Evolutionary conservation across 2,888 invertebrate species (phyloP), one percentile per base, ranked within the genome.

Genomic region (Mesorhabditis belari): DNA sequence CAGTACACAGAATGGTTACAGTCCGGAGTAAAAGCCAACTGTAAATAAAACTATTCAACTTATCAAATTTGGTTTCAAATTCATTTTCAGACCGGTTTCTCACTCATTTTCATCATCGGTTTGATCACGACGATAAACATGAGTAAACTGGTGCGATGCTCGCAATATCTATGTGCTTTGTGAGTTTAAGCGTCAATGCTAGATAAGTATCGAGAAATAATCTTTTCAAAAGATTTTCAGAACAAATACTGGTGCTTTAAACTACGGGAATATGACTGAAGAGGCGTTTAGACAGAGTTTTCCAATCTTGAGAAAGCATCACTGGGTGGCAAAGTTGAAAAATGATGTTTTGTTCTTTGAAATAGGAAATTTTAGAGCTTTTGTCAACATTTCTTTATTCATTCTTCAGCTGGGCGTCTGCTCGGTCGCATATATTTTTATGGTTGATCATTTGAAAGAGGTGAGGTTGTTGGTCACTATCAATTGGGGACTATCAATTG

Each of bases 101-200:
- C 59, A 1, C 60, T 80, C 21, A 70, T 79, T 17, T 63, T 80
- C 51, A 28, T 73, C 6, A 63, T 77, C 35, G 79, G 79, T 27
- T 65, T 75, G 28, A 66, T 80, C 5, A 78, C 72, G 49, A 63
- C 65, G 29, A 58, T 73, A 19, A 78, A 77, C 62, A 79, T 79
- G 79, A 69, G 68, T 5, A 73, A 79, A 57, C 62, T 79, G 5
- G 79, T 80, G 35, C 62, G 68, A 55, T 77, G 77, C 57, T 70
- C 77, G 3, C 77, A 76, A 49, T 69, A 72, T 29, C 56, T 79
- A 9, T 73, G 73, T 3, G 70, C 69, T 64, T 69, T 67, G 78
- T 78, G 27, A 28, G 70, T 62, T 56, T 17, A 25, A 21, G 52
- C 5, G 2, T 9, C 44, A 2, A 35, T 1, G n/a, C n/a, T n/a